Conservation (phyloP, 2,797 vertebrate genomes). For the Phrynocephalus guinanensis region DNA sequence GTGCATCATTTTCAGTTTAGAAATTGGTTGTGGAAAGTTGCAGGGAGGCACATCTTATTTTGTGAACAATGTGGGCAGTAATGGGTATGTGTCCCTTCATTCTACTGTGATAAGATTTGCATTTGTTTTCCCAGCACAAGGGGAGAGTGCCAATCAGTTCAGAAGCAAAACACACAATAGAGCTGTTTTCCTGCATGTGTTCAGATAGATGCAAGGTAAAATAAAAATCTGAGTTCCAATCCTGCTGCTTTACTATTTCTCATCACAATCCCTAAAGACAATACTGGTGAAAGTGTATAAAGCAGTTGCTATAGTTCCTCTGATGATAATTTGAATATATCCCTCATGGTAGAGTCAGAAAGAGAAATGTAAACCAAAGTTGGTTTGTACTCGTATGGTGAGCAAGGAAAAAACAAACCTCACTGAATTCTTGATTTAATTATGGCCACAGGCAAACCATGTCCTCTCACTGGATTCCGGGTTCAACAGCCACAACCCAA, state of each 20-base stretch:
- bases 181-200: too few relatives aligned
- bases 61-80: too few relatives aligned
- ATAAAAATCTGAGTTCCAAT: not conserved
- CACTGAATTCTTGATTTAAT: constrained; percentile 28
- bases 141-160: too few relatives aligned
- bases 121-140: too few relatives aligned
- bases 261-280: not conserved
- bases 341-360: not conserved
- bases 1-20: too few relatives aligned
- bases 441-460: constrained; percentile 19
- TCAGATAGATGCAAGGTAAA: not conserved
- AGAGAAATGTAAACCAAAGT: not conserved
- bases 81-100: too few relatives aligned
- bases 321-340: not conserved
- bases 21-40: too few relatives aligned
- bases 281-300: not conserved
- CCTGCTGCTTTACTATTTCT: too few relatives aligned
- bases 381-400: not conserved
- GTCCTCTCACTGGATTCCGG: not conserved
- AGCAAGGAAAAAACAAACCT: too few relatives aligned
- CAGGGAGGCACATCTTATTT: too few relatives aligned
- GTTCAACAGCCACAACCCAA: not conserved
- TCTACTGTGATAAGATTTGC: too few relatives aligned
- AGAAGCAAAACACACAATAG: too few relatives aligned
- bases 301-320: not conserved